phyloP scores from a whole-genome alignment of 2,113 vertebrate genomes.

The Alectura lathami region DNA sequence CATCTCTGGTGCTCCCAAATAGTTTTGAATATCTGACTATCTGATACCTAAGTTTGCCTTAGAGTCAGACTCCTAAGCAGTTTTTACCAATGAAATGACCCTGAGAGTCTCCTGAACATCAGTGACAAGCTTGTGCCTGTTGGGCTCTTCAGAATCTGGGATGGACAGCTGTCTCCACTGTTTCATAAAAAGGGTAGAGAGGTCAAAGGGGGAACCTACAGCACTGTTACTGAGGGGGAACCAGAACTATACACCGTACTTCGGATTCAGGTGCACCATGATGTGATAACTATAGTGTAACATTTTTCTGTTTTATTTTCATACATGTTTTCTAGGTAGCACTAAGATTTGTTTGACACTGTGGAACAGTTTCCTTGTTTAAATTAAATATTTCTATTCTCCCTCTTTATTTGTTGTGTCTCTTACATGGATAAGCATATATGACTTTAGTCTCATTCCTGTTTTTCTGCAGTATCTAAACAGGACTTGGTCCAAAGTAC shows the following conservation, averaged over 20 bases:
- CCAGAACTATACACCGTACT: not conserved
- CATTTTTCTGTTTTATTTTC: not conserved
- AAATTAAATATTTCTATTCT: not conserved
- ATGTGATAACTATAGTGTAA: not conserved
- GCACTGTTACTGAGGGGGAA: not conserved
- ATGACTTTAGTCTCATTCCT: not conserved
- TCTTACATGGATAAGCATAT: not conserved
- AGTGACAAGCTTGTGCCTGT: not conserved
- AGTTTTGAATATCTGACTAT: not conserved
- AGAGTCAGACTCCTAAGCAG: not conserved
- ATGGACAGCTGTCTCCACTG: fast-evolving
- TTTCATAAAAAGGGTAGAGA: not conserved
- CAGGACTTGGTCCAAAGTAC: not conserved
- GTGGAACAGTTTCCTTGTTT: not conserved
- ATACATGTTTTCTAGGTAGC: not conserved
- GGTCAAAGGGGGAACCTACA: not conserved
- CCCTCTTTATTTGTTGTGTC: not conserved
- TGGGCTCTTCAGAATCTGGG: not conserved
- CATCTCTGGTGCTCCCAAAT: not conserved
- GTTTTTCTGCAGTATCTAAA: not conserved
- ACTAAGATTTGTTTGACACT: not conserved
- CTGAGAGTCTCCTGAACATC: not conserved
- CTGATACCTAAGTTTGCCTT: not conserved
- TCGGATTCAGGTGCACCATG: not conserved
- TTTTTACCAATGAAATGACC: not conserved